Conservation (phyloP, 2,797 vertebrate species). For the Psittacula echo region DNA sequence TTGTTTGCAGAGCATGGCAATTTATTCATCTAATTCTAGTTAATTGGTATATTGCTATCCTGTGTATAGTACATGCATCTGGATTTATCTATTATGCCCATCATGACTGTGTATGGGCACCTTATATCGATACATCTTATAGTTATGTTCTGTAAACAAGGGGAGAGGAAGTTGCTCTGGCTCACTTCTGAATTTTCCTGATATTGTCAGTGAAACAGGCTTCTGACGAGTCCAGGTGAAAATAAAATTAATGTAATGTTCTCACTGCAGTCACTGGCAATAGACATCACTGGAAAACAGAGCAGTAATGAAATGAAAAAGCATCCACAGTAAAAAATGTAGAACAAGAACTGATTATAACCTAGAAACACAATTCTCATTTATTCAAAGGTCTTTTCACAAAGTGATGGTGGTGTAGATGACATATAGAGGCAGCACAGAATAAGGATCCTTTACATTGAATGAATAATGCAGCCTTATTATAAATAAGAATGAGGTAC, state of each 20-base stretch:
- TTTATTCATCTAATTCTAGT: slow-evolving; percentile 12
- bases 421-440: neutral
- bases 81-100: neutral
- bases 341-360: neutral
- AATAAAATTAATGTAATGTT: neutral
- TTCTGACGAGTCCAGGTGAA: neutral
- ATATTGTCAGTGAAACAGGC: neutral
- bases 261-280: neutral
- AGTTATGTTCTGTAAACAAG: neutral
- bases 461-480: neutral
- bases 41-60: slow-evolving; percentile 30
- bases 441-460: neutral
- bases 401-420: neutral
- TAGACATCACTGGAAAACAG: neutral
- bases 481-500: neutral
- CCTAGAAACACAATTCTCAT: neutral
- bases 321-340: neutral
- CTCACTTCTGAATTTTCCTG: neutral
- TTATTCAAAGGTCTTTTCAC: neutral
- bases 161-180: neutral
- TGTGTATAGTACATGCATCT: neutral
- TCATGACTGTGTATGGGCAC: neutral
- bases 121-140: neutral
- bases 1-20: neutral
- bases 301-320: slow-evolving; percentile 16